phyloP scores from a whole-genome alignment of 2,113 vertebrate species.

The Cyprinus carpio region DNA sequence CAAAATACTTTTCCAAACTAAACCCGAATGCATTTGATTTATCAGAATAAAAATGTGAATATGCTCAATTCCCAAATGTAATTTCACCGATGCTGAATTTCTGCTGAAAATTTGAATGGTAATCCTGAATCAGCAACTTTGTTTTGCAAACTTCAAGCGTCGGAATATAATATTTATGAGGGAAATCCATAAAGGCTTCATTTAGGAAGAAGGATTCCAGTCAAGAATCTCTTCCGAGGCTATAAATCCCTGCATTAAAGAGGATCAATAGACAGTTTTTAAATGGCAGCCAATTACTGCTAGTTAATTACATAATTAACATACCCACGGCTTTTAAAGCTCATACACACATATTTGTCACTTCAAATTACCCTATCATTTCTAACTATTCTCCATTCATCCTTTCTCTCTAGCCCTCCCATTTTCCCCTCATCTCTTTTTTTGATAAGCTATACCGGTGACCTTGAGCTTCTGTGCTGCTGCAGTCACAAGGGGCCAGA shows the following conservation, averaged over 20 bases:
- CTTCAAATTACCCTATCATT: constrained; percentile 49
- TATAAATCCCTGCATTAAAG: constrained; percentile 41
- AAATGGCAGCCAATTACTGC: constrained; percentile 43
- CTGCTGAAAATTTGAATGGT: constrained; percentile 26
- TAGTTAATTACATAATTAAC: constrained; percentile 41
- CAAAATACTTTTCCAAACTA: neutral
- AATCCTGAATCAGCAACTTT: constrained; percentile 20
- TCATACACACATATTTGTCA: constrained; percentile 48
- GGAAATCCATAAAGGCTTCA: constrained; percentile 31
- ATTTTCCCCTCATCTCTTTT: constrained; percentile 21
- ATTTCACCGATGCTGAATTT: constrained; percentile 10
- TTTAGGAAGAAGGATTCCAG: neutral
- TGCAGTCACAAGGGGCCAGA: constrained; percentile 43
- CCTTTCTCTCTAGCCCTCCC: constrained; percentile 10
- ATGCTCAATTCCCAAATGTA: constrained; percentile 22
- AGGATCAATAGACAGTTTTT: constrained; percentile 41
- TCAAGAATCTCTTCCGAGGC: constrained; percentile 25
- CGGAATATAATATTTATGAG: constrained; percentile 18
- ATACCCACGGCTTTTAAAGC: constrained; percentile 45
- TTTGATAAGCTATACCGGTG: constrained; percentile 43
- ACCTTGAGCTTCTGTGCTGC: constrained; percentile 53
- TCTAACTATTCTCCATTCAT: constrained; percentile 41
- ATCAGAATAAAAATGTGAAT: constrained; percentile 12
- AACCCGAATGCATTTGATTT: constrained; percentile 10
- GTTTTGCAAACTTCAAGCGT: constrained; percentile 1